Evolutionary conservation across 2,113 vertebrate genomes (phyloP), one percentile per base, ranked within the genome.

Genomic region (Bettongia penicillata): DNA sequence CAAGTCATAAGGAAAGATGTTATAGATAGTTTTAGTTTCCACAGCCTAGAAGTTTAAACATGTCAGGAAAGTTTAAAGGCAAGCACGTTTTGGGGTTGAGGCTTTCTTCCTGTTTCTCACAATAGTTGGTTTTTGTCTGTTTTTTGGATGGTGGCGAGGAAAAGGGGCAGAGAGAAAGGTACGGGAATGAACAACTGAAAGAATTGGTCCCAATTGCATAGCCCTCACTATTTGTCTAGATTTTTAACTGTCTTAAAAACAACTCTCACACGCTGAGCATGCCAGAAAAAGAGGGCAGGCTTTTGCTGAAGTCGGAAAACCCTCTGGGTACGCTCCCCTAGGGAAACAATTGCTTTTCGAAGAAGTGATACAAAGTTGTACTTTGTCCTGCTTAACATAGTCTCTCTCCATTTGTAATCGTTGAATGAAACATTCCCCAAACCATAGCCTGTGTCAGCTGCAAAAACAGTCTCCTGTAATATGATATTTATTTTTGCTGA

Each of bases 331-430:
- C 95, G 94, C 14, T 93, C 94, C 94, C 93, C 92, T 95, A 0
- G 19, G 94, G 94, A 96, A 97, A 92, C 97, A 91, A 61, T 94
- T 51, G 51, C 95, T 97, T 97, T 93, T 91, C 91, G 96, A 97
- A 97, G 96, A 93, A 96, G 94, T 95, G 97, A 97, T 98, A 97
- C 94, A 97, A 97, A 97, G 95, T 61, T 90, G 93, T 93, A 96
- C 92, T 97, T 97, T 93, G 92, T 96, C 96, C 95, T 98, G 97
- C 95, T 0, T 95, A 98, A 89, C n/a, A 0, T 91, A 8, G 97
- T 98, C 89, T 98, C 95, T 97, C 95, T 95, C 94, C 84, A 96
- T 94, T 92, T 96, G 93, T 94, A 98, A 95, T 95, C 97, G 91
- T 61, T 94, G 96, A 92, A 94, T 92, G 93, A 97, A 98, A 97